Evolutionary conservation across 2,113 vertebrate species (phyloP), one percentile per base, ranked within the genome.

Genomic region (Apistogramma diplotaenia): DNA sequence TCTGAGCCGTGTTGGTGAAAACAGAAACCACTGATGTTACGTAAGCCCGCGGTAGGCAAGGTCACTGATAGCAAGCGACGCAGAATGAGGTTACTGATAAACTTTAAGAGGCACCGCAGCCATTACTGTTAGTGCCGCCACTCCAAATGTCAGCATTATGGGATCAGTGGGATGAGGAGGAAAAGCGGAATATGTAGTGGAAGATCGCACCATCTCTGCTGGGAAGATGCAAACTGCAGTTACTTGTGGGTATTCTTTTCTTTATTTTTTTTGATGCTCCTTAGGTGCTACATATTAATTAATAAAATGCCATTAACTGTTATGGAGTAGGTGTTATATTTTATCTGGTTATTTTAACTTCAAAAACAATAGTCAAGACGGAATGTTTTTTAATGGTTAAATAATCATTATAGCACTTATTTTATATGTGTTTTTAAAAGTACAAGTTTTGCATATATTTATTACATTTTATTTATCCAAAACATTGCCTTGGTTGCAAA

Each of bases 11-110:
- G 40, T 81, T 79, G 59, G 85, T 85, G 83, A 81, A 85, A 89
- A 78, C 83, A 67, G 77, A 90, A 73, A 79, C 25, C 1, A 16
- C 56, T 25, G 76, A 49, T 4, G 84, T 92, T 92, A 77, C 82
- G 72, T 87, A 92, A 92, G 59, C 19, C 54, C 29, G 11, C 10
- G 57, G 82, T 76, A 51, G 73, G 79, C 65, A 77, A 87, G 90
- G 85, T 89, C 85, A 86, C 35, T 8, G 78, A 85, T 21, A 79
- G 56, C 40, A 56, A 12, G 55, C 27, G 58, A 55, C 71, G 49
- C 16, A 78, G 46, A 82, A n/a, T 40, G 49, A 74, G 62, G 74
- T 46, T 53, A 4, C 12, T 75, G 79, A 70, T 29, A 76, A 59
- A 43, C 29, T 57, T 80, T 13, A 37, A n/a, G 33, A 67, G 75